Percentiles rank a stretch among this genome's conserved stretches.
These are phyloP conservation scores for Meta bourneti DNA, from an alignment of 2,888 invertebrate species.

Conservation along the genomic window DNA sequence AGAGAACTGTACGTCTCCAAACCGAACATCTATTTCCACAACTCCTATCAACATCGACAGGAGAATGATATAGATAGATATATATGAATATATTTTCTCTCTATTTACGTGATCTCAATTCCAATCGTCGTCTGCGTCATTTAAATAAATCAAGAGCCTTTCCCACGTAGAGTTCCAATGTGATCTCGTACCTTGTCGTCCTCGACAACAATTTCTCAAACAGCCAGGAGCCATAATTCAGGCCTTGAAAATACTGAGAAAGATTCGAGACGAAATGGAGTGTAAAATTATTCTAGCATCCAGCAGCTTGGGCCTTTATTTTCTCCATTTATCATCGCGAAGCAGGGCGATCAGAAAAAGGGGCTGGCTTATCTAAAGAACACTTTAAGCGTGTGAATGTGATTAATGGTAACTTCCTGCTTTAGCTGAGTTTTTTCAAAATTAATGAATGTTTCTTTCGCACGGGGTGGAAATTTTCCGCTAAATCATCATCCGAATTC, in stretches of 20 bases:
- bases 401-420: background rate
- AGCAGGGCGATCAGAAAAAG: background rate
- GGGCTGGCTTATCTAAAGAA: background rate
- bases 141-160: background rate
- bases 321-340: slow-evolving; percentile 3
- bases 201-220: no score
- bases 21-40: no score
- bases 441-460: background rate
- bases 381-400: background rate
- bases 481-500: background rate
- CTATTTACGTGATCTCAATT: background rate
- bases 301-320: slow-evolving; percentile 1
- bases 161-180: background rate
- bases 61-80: background rate
- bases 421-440: background rate
- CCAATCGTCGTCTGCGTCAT: background rate
- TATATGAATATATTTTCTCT: background rate
- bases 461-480: background rate
- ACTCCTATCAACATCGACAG: no score
- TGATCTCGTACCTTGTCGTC: background rate
- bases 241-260: background rate
- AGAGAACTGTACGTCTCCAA: no score
- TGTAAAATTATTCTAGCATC: slow-evolving; percentile 29
- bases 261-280: slow-evolving; percentile 1
- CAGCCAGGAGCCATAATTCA: background rate